These are phyloP conservation scores for Aurelia aurita DNA, from an alignment of 30 jellyfish, hydroid and myxozoan species.

Conservation along the genomic window DNA sequence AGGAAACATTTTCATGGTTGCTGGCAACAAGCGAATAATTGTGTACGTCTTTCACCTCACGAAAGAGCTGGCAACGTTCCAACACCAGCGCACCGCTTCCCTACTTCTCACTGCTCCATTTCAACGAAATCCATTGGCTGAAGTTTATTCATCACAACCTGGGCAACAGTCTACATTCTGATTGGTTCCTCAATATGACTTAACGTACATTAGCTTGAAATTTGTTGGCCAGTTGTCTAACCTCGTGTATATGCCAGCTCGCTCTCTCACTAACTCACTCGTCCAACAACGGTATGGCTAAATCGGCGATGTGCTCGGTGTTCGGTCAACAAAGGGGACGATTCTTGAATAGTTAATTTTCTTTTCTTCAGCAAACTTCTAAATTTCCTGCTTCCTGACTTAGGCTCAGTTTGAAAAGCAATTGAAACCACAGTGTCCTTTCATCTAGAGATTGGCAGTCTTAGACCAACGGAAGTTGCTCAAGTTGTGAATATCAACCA, in stretches of 20 bases:
- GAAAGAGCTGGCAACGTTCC: constrained; percentile 74
- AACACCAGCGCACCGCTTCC: constrained; percentile 55
- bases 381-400: constrained; percentile 89
- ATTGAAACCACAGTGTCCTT: constrained; percentile 81
- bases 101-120: constrained; percentile 37
- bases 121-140: constrained; percentile 57
- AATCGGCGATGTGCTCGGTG: constrained; percentile 23
- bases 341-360: constrained; percentile 66
- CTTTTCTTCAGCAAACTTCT: constrained; percentile 81
- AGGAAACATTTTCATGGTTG: constrained; percentile 76
- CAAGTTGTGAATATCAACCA: constrained; percentile 85
- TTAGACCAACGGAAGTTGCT: constrained; percentile 81
- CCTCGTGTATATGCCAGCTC: too few species aligned
- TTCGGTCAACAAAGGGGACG: constrained; percentile 67
- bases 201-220: neutral
- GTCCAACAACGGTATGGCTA: neutral
- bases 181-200: constrained; percentile 40
- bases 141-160: constrained; percentile 39
- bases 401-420: constrained; percentile 85
- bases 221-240: too few species aligned
- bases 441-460: constrained; percentile 78
- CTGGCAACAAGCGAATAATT: constrained; percentile 23
- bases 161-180: constrained; percentile 51
- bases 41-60: constrained; percentile 23
- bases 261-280: neutral